Evolutionary conservation across 2,113 vertebrate species (phyloP), one percentile per base, ranked within the genome.

Genomic region (Labeo catla): DNA sequence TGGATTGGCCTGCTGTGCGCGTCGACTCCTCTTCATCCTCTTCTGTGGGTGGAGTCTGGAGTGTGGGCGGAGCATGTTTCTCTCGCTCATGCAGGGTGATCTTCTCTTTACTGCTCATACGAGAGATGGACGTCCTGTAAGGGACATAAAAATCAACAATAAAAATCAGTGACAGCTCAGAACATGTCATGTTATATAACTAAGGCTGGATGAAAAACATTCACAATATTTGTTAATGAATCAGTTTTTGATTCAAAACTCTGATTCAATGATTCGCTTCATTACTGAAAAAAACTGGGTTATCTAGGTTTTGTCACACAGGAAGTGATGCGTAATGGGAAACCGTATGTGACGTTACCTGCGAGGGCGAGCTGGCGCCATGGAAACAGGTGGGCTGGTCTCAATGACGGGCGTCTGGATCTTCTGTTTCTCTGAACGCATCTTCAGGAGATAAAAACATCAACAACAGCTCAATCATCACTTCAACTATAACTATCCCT

Each of bases 91-190:
- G 95, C 79, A 96, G 93, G 79, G 92, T 94, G 88, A 95, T 95
- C 91, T 96, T 96, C 87, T 96, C 95, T 80, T 92, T 95, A 87
- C 95, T 96, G 93, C 95, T 96, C 95, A 96, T 95, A 92, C 95
- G 95, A 93, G 94, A 96, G 92, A 96, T 95, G 91, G 95, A 96
- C 88, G 94, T 96, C 95, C 95, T 96, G 94, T 90, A 90, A 90
- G 93, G 93, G 92, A 91, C 95, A 93, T 93, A 93, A 93, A 93
- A 92, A 90, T 74, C 12, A 50, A 93, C 92, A 92, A n/a, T n/a
- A n/a, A n/a, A n/a, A 91, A 93, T 95, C 92, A 92, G 94, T 93
- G 94, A 92, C 87, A 91, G 16, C 68, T 5, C 8, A 72, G 68
- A 72, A 43, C 4, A 19, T 43, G 68, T 43, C 68, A 21, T 72